Evolutionary conservation across 2,888 invertebrate genomes (phyloP).

Genomic region (Morpho achilles): DNA sequence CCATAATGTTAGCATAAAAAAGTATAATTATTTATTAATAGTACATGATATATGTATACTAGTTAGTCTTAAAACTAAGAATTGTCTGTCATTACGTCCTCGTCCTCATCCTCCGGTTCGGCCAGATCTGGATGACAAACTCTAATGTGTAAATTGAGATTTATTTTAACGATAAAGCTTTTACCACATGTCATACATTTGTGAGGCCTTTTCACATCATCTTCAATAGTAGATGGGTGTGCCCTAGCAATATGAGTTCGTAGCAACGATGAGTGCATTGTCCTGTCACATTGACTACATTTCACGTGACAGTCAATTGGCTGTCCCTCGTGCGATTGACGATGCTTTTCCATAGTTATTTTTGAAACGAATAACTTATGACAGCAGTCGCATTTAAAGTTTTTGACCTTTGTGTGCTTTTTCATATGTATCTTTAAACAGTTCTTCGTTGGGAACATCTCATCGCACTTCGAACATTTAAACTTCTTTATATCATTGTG

Average conservation of each 20-base stretch:
- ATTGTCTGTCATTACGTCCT: constrained; percentile 71
- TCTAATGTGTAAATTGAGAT: constrained; percentile 66
- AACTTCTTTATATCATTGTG: constrained; percentile 73
- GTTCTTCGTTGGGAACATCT: constrained; percentile 72
- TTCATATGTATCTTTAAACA: constrained; percentile 73
- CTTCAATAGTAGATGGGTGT: constrained; percentile 57
- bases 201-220: constrained; percentile 68
- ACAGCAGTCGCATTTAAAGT: constrained; percentile 70
- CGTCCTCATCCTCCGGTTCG: constrained; percentile 69
- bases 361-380: constrained; percentile 69
- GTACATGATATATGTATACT: constrained; percentile 40
- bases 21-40: constrained; percentile 54
- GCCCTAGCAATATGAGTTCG: constrained; percentile 62
- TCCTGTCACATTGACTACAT: constrained; percentile 66
- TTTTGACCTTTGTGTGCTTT: constrained; percentile 72
- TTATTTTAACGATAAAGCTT: constrained; percentile 70
- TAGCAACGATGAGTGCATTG: constrained; percentile 64
- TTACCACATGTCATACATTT: constrained; percentile 71
- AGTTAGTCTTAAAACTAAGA: constrained; percentile 48
- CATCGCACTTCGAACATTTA: constrained; percentile 70
- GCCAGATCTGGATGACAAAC: constrained; percentile 71
- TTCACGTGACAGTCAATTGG: constrained; percentile 70
- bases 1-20: constrained; percentile 52
- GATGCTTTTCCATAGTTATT: constrained; percentile 72
- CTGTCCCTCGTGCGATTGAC: constrained; percentile 65